Evolutionary conservation across 2,113 vertebrate species (phyloP).

Genomic region (Pseudorectes ferrugineus): DNA sequence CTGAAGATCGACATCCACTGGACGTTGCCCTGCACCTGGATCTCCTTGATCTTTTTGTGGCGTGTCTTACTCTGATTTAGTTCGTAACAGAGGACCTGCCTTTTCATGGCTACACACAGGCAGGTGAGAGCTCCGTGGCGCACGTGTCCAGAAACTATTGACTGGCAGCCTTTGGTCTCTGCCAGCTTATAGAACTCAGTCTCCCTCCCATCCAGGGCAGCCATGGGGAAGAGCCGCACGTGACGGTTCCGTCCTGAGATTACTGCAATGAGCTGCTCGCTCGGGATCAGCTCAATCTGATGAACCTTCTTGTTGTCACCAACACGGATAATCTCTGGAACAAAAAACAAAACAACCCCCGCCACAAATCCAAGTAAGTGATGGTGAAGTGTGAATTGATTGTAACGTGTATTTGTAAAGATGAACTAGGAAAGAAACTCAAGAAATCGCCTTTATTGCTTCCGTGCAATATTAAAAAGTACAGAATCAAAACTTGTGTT

Average conservation of each 20-base stretch:
- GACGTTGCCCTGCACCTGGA: constrained; percentile 86
- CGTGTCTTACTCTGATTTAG: constrained; percentile 90
- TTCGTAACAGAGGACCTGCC: constrained; percentile 94
- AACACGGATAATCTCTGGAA: constrained; percentile 91
- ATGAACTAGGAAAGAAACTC: neutral
- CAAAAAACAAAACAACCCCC: neutral
- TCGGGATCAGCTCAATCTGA: constrained; percentile 90
- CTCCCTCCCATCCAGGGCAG: constrained; percentile 90
- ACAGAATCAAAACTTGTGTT: neutral
- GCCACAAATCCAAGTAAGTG: neutral
- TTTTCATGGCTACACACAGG: constrained; percentile 95
- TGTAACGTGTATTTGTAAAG: neutral
- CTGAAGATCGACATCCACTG: constrained; percentile 97
- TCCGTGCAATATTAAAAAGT: neutral
- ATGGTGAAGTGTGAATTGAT: neutral
- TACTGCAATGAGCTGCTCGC: constrained; percentile 92
- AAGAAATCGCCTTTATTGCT: neutral
- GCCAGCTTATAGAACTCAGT: constrained; percentile 89
- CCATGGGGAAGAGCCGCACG: constrained; percentile 89
- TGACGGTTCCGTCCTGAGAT: constrained; percentile 97
- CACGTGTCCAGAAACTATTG: constrained; percentile 83
- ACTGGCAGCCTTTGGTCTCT: constrained; percentile 94
- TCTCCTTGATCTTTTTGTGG: constrained; percentile 90
- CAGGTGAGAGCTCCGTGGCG: constrained; percentile 85
- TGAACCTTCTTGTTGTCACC: constrained; percentile 98